These are phyloP conservation scores for Ptychobarbus kaznakovi DNA, from an alignment of 2,797 vertebrate species.

Conservation along the genomic window DNA sequence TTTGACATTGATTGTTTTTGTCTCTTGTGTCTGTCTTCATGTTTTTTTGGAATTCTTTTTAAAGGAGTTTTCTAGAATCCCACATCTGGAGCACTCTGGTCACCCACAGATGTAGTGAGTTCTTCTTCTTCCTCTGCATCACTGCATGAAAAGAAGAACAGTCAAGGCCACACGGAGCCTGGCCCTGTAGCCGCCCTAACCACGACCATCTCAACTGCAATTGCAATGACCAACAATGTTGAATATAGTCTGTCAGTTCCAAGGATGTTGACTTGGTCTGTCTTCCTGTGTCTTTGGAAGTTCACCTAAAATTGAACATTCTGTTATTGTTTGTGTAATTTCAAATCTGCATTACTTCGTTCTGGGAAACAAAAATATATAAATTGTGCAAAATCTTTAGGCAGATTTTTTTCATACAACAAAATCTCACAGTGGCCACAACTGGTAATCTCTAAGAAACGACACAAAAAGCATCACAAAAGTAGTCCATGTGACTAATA, in stretches of 20 bases:
- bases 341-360: background rate
- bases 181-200: slow-evolving; percentile 38
- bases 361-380: background rate
- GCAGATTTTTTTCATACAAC: background rate
- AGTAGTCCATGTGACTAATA: background rate
- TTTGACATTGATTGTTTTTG: background rate
- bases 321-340: background rate
- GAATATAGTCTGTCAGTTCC: slow-evolving; percentile 20
- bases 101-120: slow-evolving; percentile 47
- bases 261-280: background rate
- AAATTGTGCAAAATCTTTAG: background rate
- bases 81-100: slow-evolving; percentile 55
- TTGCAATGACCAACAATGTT: slow-evolving; percentile 18
- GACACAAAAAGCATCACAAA: background rate
- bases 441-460: background rate
- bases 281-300: background rate
- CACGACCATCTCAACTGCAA: slow-evolving; percentile 16
- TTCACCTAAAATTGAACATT: background rate
- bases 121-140: slow-evolving; percentile 34
- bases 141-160: slow-evolving; percentile 23
- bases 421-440: background rate
- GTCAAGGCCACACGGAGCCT: slow-evolving; percentile 40
- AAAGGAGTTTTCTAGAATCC: slow-evolving; percentile 44
- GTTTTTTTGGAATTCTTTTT: background rate
- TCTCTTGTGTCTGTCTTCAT: background rate